A percentile compares a stretch with the other conserved stretches of the same genome.
Conservation (phyloP, 2,797 vertebrate genomes). For the Rhincodon typus region DNA sequence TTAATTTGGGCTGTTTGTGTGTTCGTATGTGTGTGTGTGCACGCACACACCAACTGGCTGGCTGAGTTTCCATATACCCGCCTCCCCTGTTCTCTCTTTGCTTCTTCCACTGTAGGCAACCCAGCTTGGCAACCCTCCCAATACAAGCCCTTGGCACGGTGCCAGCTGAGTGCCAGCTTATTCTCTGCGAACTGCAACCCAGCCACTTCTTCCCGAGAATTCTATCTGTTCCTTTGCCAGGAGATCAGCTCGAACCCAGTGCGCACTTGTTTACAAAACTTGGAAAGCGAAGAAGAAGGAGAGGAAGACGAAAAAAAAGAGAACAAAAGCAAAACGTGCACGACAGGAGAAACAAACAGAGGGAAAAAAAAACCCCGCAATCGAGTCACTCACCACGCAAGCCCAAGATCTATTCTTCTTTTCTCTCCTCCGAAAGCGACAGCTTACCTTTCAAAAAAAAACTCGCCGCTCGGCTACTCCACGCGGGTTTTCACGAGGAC, state of each 20-base stretch:
- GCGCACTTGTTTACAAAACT: constrained; percentile 33
- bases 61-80: background rate
- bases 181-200: constrained; percentile 25
- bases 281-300: background rate
- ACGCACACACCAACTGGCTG: background rate
- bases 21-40: background rate
- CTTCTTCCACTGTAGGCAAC: constrained; percentile 29
- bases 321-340: constrained; percentile 18
- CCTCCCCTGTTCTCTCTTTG: constrained; percentile 17
- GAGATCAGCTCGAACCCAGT: background rate
- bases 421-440: background rate
- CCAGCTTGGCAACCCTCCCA: constrained; percentile 32
- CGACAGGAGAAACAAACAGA: background rate
- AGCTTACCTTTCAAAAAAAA: constrained; percentile 22
- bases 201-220: constrained; percentile 28
- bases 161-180: constrained; percentile 33
- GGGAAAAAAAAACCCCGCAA: background rate
- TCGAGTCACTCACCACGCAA: constrained; percentile 23
- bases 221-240: constrained; percentile 32
- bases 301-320: background rate
- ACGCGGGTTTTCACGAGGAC: constrained; percentile 5
- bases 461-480: background rate
- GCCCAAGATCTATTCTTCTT: constrained; percentile 10
- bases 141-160: background rate
- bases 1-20: background rate